Evolutionary conservation across 2,888 invertebrate species (phyloP), one percentile per base, ranked within the genome.

Genomic region (Platycheirus albimanus): DNA sequence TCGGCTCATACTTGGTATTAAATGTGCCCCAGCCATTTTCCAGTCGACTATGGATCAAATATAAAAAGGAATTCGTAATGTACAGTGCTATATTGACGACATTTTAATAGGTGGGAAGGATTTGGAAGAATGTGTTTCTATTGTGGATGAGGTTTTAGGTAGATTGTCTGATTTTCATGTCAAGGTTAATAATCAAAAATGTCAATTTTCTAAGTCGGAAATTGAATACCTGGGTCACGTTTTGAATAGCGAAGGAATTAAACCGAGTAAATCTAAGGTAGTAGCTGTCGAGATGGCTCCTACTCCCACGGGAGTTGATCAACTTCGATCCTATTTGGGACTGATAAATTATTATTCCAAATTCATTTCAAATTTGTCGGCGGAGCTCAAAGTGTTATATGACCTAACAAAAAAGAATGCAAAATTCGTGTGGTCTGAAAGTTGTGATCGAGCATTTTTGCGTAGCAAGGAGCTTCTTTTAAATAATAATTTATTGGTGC

Each of bases 31-130:
- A 6, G 45, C 20, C 1, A 67, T 72, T 41, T 79, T 72, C 19
- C 79, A 79, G 28, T 6, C 17, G 6, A 36, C 54, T 5, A 72
- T 78, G 71, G 71, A 72, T 36, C n/a, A 72, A 28, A 45, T 72
- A 8, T 61, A 72, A 3, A 11, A 11, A 10, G 54, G 41, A n/a
- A n/a, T n/a, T n/a, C n/a, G n/a, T n/a, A n/a, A n/a, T n/a, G n/a
- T n/a, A n/a, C n/a, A n/a, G n/a, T n/a, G n/a, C n/a, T n/a, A n/a
- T n/a, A n/a, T n/a, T n/a, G n/a, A n/a, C n/a, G n/a, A n/a, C n/a
- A n/a, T n/a, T n/a, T n/a, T n/a, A n/a, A n/a, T n/a, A n/a, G n/a
- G n/a, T n/a, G n/a, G n/a, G n/a, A n/a, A n/a, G n/a, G n/a, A n/a
- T n/a, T n/a, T n/a, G n/a, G n/a, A n/a, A n/a, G n/a, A n/a, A n/a